Percentiles rank a stretch among this genome's conserved stretches.
Conservation (phyloP, 2,888 invertebrate species). For the Andrena minutula region DNA sequence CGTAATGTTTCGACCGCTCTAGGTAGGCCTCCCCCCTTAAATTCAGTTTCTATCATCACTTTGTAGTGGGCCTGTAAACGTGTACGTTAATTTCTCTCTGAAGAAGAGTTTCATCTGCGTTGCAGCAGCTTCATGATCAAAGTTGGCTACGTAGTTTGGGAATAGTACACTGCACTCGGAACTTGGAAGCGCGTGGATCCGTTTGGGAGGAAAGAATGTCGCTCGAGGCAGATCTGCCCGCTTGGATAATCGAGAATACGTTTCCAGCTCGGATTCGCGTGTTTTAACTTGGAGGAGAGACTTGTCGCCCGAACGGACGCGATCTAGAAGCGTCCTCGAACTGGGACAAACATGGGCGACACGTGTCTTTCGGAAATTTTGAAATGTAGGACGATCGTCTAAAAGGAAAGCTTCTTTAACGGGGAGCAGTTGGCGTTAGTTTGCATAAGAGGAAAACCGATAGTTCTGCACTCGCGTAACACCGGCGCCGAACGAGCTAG, state of each 20-base stretch:
- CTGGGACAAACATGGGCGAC: slow-evolving; percentile 54
- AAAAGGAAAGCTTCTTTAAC: slow-evolving; percentile 53
- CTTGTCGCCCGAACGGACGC: slow-evolving; percentile 23
- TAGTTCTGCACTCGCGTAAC: slow-evolving; percentile 13
- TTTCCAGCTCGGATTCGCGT: slow-evolving; percentile 19
- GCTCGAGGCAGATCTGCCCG: slow-evolving; percentile 5
- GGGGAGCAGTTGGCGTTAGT: slow-evolving; percentile 8
- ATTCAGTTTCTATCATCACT: neutral
- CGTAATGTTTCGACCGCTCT: too few relatives aligned
- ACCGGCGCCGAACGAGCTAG: slow-evolving; percentile 13
- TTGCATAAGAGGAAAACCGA: slow-evolving; percentile 41
- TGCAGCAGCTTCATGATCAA: slow-evolving; percentile 2
- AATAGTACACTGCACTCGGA: too few relatives aligned
- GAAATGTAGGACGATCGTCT: slow-evolving; percentile 57
- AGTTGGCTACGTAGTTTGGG: neutral
- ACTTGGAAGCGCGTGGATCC: slow-evolving; percentile 16
- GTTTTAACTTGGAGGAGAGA: slow-evolving; percentile 12
- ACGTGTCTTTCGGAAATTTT: slow-evolving; percentile 54
- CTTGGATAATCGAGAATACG: slow-evolving; percentile 9
- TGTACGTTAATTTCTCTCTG: neutral
- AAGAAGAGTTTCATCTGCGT: neutral
- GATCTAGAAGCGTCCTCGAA: slow-evolving; percentile 50
- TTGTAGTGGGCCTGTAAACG: neutral
- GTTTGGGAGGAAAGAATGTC: slow-evolving; percentile 23
- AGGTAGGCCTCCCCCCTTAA: too few relatives aligned